Evolutionary conservation across 2,797 vertebrate species (phyloP), one percentile per base, ranked within the genome.

Genomic region (Coregonus sp.): DNA sequence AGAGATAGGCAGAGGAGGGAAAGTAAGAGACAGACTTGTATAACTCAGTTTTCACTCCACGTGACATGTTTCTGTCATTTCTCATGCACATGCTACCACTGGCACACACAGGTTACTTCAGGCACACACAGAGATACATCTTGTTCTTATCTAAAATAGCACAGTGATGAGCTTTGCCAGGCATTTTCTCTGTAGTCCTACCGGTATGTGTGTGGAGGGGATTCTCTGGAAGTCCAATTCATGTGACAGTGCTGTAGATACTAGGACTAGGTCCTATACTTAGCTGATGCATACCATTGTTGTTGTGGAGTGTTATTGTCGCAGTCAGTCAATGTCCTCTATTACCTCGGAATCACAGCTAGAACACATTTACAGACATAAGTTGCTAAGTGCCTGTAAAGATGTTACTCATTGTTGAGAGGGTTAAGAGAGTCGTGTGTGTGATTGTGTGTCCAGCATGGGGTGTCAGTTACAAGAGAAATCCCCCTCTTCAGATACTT

Each of bases 381-480:
- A 67, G 33, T 74, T 71, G 86, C 5, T 15, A 35, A 77, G 37
- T 7, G 1, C 2, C 0, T 31, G 78, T 69, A 59, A 40, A 31
- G 65, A n/a, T 35, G 70, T 68, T n/a, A 0, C 50, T 69, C 63
- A 4, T 15, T 78, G 66, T 80, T 80, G 6, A 69, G 74, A 75
- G 12, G 35, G 16, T 12, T 65, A 33, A 51, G 73, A 73, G 78
- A 54, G 29, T 6, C 66, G 70, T 69, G 80, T 74, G 37, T 33
- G 50, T 52, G 66, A 33, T 25, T 79, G 67, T 76, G 5, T 56
- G 82, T 87, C 72, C 68, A 77, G 77, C 71, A 70, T 71, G 80
- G 86, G 87, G 91, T 90, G 87, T 92, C 87, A 85, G 9, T 92
- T 90, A 89, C 90, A 88, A 74, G 68, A 86, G 78, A 87, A 89